Base-by-base conservation (phyloP, 2,797 vertebrate genomes). In the Myotis planiceps region DNA sequence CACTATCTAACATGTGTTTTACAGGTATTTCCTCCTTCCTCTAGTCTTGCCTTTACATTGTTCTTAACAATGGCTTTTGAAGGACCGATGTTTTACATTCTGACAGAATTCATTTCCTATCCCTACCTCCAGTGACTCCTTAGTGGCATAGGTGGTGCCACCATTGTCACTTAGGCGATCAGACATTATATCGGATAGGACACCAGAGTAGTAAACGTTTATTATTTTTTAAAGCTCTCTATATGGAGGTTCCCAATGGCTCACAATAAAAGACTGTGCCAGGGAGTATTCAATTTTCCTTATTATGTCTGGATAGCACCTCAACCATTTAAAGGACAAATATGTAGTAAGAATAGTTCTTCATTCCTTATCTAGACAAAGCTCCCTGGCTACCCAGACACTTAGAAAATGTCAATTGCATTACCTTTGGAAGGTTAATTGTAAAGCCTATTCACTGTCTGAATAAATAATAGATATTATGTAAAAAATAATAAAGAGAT, bases 71-170 rank as follows among this genome's bases (percentile, higher is more conserved):
- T 76, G 58, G 51, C 23, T 63, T 92, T 72, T 63, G 68, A 78
- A 87, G 66, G n/a, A 53, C 2, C 18, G 74, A 63, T 88, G 27
- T 60, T 91, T 96, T 45, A 93, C 87, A 83, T 68, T 95, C 39
- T 85, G 15, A 74, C 4, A 72, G 27, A 78, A 45, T 34, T 39
- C 32, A 72, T 32, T 65, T 74, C 82, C 83, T 82, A 82, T 53
- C 37, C 47, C 19, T 82, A n/a, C 21, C 34, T 60, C 69, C 25
- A 83, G 27, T 39, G 58, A 42, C 45, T 81, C 49, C 3, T 88
- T 65, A 66, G 49, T 45, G 29, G 68, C 75, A 76, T 27, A 90
- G 55, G 37, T 21, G 34, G 14, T 58, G 55, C 55, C 55, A 27
- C 55, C 55, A 58, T 27, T 58, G 55, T 58, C 55, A 66, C 12